Percentiles rank a stretch among this genome's conserved stretches.
Evolutionary conservation across 2,888 invertebrate genomes (phyloP).

Genomic region (Orthonychiurus folsomi): DNA sequence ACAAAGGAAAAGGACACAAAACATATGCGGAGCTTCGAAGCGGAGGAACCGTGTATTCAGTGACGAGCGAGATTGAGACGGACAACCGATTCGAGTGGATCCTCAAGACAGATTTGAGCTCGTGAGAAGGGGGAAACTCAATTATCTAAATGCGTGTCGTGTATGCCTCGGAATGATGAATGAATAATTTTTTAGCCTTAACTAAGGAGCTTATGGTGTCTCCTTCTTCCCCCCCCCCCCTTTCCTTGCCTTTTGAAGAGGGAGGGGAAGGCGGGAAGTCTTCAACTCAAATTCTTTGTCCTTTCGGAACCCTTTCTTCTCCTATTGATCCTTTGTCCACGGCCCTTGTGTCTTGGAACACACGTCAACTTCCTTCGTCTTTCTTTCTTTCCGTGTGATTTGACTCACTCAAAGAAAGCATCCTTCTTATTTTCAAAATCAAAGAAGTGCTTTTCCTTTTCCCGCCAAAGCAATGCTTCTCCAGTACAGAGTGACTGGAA

Average conservation of each 20-base stretch:
- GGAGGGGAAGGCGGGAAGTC: too few species aligned
- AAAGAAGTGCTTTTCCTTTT: not conserved
- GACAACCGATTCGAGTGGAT: conserved; percentile 33
- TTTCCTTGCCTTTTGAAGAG: not conserved
- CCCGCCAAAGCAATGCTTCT: too few species aligned
- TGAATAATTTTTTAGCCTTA: conserved; percentile 26
- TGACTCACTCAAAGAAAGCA: too few species aligned
- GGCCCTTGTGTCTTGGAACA: too few species aligned
- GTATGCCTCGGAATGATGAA: conserved; percentile 15
- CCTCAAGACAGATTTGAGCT: conserved; percentile 35
- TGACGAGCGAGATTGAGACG: conserved; percentile 34
- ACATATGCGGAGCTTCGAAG: conserved; percentile 24
- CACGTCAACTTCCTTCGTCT: not conserved
- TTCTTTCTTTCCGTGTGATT: not conserved
- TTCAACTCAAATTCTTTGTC: too few species aligned
- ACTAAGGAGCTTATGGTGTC: conserved; percentile 8
- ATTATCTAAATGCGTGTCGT: conserved; percentile 20
- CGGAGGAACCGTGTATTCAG: conserved; percentile 29
- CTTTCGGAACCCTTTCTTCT: too few species aligned
- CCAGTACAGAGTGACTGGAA: too few species aligned
- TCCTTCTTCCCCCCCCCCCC: not conserved
- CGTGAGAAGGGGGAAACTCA: conserved; percentile 28
- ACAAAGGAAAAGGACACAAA: conserved; percentile 25
- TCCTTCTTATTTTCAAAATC: too few species aligned
- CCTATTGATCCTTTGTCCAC: too few species aligned